A percentile compares a stretch with the other conserved stretches of the same genome.
Conservation (phyloP, 2,888 invertebrate species). For the Netelia virgata region DNA sequence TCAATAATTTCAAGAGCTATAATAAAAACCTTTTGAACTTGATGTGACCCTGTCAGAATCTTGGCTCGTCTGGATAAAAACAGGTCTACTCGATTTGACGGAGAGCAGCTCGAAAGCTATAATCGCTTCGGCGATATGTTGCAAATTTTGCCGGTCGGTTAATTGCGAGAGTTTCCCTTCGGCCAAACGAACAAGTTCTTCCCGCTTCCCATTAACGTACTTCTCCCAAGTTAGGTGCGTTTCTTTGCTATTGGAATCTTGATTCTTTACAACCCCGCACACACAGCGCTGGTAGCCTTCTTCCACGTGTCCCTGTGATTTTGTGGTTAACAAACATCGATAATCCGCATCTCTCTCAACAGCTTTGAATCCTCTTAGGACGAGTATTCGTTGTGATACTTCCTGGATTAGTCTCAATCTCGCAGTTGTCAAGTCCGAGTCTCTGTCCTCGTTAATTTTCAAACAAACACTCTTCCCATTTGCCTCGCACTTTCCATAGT, state of each 20-base stretch:
- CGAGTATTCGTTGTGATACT: constrained; percentile 82
- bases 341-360: constrained; percentile 78
- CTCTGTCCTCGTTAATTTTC: constrained; percentile 74
- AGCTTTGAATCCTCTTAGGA: constrained; percentile 74
- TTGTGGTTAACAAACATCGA: constrained; percentile 84
- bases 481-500: constrained; percentile 78
- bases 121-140: constrained; percentile 88
- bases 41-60: constrained; percentile 82
- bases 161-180: constrained; percentile 89
- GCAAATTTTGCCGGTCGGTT: constrained; percentile 86
- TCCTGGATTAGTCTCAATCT: constrained; percentile 83
- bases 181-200: constrained; percentile 81
- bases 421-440: constrained; percentile 80
- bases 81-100: constrained; percentile 88
- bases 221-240: constrained; percentile 84
- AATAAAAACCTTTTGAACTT: constrained; percentile 86
- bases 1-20: neutral
- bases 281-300: constrained; percentile 80
- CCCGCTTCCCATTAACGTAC: constrained; percentile 82
- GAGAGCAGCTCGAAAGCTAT: constrained; percentile 90
- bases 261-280: constrained; percentile 88
- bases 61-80: constrained; percentile 86
- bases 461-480: constrained; percentile 70
- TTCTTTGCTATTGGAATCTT: constrained; percentile 86
- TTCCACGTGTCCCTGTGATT: constrained; percentile 83